These are phyloP conservation scores for Cranoglanis bouderius DNA, from an alignment of 2,113 vertebrate species.

Conservation along the genomic window DNA sequence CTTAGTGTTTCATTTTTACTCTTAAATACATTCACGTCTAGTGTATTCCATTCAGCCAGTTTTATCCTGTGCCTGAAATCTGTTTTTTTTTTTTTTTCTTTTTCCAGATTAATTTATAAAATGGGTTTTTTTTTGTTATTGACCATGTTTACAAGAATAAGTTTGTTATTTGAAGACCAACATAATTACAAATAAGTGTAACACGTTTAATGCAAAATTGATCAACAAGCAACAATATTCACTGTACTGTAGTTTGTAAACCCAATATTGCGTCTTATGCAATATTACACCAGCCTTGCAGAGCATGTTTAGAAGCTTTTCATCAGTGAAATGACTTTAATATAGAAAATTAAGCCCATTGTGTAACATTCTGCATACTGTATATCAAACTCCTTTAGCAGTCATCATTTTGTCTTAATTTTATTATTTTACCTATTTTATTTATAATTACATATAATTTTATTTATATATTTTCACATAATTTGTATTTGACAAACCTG, in stretches of 20 bases:
- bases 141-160: conserved; percentile 32
- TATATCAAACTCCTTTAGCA: neutral
- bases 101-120: conserved; percentile 33
- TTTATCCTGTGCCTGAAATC: conserved; percentile 3
- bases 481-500: conserved; percentile 7
- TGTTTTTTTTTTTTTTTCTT: neutral
- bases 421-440: conserved; percentile 34
- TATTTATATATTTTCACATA: neutral
- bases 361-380: conserved; percentile 6
- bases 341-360: conserved; percentile 7
- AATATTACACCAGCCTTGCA: conserved; percentile 20
- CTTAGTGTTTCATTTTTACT: neutral
- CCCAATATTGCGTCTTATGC: conserved; percentile 9
- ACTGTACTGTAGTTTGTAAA: conserved; percentile 36
- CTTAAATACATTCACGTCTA: conserved; percentile 27
- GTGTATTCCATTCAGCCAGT: conserved; percentile 26
- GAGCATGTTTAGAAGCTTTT: conserved; percentile 35
- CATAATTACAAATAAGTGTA: conserved; percentile 27
- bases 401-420: conserved; percentile 29
- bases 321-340: neutral
- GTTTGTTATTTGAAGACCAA: conserved; percentile 35
- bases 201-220: conserved; percentile 18
- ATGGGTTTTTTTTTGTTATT: conserved; percentile 2
- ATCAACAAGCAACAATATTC: conserved; percentile 24
- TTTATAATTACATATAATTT: conserved; percentile 37